Evolutionary conservation across 2,797 vertebrate species (phyloP), one percentile per base, ranked within the genome.

Genomic region (Rhabdophis nuchalis): DNA sequence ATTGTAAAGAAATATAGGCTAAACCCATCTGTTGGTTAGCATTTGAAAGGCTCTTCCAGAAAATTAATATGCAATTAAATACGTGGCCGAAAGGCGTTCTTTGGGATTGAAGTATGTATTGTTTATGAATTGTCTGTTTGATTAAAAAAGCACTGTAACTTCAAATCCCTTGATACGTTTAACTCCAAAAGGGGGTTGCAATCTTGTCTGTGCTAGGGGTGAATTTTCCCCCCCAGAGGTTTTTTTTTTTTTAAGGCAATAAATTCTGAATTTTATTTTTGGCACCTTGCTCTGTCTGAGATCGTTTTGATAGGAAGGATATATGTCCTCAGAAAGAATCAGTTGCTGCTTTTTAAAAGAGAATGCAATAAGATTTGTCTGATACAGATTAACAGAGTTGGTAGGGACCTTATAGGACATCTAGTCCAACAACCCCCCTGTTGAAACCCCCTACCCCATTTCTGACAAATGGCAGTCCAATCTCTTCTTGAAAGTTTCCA

Each of bases 1-100:
- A 29, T n/a, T 53, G 46, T 82, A 86, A 12, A 6, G 60, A 89
- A 12, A 56, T 89, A 36, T 7, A 53, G 6, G 32, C 9, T 32
- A 9, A 32, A 23, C 82, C 56, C 46, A 58, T 87, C 23, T 11
- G 3, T n/a, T 77, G 29, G 4, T 32, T 57, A 27, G 11, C 56
- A 32, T 7, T 7, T 1, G 4, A n/a, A 16, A 77, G 29, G 52
- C 53, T 0, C 0, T 90, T 92, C 72, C 32, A 3, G 58, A 86
- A 92, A 68, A 89, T 90, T 50, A 93, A 85, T 32, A 27, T 88
- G 50, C 92, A 91, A 3, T 27, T 0, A 93, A 95, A 87, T 53
- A 93, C 8, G 0, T 92, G 3, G 54, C 29, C 36, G 27, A 25
- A 13, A 68, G 32, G 5, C 2, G 14, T 27, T 54, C 5, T 94